Evolutionary conservation across 1,140 invertebrate species (phyloP).

Genomic region (Drosophila sturtevanti): DNA sequence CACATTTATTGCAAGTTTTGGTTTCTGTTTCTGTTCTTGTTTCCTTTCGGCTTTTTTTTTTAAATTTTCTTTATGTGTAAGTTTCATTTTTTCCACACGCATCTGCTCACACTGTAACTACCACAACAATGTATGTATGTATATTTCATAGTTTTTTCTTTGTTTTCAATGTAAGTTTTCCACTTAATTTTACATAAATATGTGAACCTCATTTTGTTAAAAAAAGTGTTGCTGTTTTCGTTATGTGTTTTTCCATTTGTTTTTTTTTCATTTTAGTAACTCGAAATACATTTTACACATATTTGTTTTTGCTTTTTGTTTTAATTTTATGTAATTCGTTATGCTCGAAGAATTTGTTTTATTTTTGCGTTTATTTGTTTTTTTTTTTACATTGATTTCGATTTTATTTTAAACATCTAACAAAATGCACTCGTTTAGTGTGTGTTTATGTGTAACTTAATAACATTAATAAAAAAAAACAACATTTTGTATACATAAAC

Average conservation of each 20-base stretch:
- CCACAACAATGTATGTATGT: constrained; percentile 75
- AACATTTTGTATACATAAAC: constrained; percentile 73
- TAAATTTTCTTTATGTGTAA: constrained; percentile 76
- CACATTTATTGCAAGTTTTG: constrained; percentile 75
- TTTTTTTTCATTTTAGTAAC: constrained; percentile 38
- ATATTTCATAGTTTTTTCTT: constrained; percentile 48
- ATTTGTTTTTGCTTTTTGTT: constrained; percentile 29
- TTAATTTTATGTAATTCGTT: constrained; percentile 27
- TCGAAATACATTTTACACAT: constrained; percentile 52
- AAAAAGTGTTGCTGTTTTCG: constrained; percentile 40
- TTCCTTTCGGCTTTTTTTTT: constrained; percentile 57
- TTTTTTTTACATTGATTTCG: constrained; percentile 26
- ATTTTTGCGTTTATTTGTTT: constrained; percentile 29
- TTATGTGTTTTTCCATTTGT: constrained; percentile 19
- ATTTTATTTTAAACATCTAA: constrained; percentile 58
- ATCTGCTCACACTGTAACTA: constrained; percentile 56
- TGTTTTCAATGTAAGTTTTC: constrained; percentile 23
- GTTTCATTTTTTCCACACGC: constrained; percentile 45
- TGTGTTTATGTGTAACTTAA: constrained; percentile 62
- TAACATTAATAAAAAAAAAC: constrained; percentile 75
- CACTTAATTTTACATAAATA: constrained; percentile 48
- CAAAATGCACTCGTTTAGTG: constrained; percentile 55
- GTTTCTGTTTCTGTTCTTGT: not conserved
- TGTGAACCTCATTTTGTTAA: constrained; percentile 45
- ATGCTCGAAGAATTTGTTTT: constrained; percentile 26